A percentile compares a stretch with the other conserved stretches of the same genome.
These are phyloP conservation scores for Vulpes ferrilata DNA, from an alignment of 2,113 vertebrate species.

Conservation along the genomic window DNA sequence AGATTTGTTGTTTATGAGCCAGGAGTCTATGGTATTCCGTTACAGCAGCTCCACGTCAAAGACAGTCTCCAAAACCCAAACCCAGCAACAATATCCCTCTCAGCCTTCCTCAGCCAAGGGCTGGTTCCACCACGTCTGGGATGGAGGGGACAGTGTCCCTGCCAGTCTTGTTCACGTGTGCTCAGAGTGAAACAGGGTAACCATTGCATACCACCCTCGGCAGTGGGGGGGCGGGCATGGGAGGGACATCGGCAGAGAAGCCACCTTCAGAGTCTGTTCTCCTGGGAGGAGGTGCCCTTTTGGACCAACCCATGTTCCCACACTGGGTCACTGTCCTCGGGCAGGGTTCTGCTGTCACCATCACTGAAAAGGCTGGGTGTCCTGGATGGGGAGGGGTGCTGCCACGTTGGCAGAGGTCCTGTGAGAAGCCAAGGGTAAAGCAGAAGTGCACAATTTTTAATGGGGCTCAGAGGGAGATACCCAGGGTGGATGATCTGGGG, in stretches of 20 bases:
- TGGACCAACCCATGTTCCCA: background rate
- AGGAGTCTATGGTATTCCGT: background rate
- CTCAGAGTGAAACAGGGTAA: constrained; percentile 88
- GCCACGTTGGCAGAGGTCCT: background rate
- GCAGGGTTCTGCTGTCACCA: background rate
- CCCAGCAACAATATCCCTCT: background rate
- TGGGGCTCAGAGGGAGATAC: background rate
- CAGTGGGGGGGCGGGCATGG: background rate
- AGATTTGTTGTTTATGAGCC: background rate
- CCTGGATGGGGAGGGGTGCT: background rate
- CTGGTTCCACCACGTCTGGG: constrained; percentile 75
- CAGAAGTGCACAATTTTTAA: background rate
- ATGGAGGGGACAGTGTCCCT: constrained; percentile 88
- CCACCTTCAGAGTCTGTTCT: background rate
- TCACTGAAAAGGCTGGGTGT: background rate
- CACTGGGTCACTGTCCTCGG: background rate
- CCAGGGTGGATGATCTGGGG: background rate
- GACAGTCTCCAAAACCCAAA: background rate
- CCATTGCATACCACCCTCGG: constrained; percentile 87
- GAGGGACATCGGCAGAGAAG: background rate
- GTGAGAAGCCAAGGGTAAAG: background rate
- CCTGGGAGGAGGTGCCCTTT: background rate
- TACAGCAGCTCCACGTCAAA: background rate
- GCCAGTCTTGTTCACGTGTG: constrained; percentile 87
- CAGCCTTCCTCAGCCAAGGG: background rate